phyloP scores from a whole-genome alignment of 2,888 invertebrate species.

The Tachina lurida region DNA sequence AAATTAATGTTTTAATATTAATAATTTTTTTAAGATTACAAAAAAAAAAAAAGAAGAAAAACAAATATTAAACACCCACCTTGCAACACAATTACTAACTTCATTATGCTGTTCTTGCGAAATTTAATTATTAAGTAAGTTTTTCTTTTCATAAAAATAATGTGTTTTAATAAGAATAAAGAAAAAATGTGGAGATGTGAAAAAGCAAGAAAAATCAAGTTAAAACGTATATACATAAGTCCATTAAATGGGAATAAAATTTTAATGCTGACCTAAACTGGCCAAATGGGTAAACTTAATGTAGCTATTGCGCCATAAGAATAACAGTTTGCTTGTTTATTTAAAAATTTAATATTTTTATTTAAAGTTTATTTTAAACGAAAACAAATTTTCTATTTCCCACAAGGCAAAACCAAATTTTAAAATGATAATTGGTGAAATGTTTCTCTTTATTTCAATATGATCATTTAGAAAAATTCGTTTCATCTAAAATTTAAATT shows the following conservation, averaged over 20 bases:
- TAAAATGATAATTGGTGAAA: not conserved
- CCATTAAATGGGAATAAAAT: conserved; percentile 10
- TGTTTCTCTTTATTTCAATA: not conserved
- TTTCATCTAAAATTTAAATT: too few species aligned
- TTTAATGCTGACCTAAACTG: conserved; percentile 22
- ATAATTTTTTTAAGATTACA: not conserved
- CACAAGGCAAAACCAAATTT: not conserved
- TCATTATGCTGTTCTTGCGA: not conserved
- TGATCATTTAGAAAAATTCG: too few species aligned
- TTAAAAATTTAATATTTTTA: not conserved
- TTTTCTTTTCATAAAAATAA: conserved; percentile 16
- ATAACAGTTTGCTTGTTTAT: conserved; percentile 11
- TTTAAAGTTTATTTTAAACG: not conserved
- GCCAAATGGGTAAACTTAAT: not conserved
- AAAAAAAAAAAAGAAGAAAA: not conserved
- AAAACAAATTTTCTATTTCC: not conserved
- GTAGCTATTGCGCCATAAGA: not conserved
- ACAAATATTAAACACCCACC: not conserved
- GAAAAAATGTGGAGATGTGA: not conserved
- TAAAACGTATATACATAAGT: conserved; percentile 3
- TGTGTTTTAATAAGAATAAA: not conserved
- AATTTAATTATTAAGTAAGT: conserved; percentile 4
- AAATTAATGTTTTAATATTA: not conserved
- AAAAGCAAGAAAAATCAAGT: conserved; percentile 11
- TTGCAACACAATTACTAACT: not conserved